Percentiles rank a stretch among this genome's conserved stretches.
Conservation (phyloP, 2,888 invertebrate genomes). For the Chydorus sphaericus region DNA sequence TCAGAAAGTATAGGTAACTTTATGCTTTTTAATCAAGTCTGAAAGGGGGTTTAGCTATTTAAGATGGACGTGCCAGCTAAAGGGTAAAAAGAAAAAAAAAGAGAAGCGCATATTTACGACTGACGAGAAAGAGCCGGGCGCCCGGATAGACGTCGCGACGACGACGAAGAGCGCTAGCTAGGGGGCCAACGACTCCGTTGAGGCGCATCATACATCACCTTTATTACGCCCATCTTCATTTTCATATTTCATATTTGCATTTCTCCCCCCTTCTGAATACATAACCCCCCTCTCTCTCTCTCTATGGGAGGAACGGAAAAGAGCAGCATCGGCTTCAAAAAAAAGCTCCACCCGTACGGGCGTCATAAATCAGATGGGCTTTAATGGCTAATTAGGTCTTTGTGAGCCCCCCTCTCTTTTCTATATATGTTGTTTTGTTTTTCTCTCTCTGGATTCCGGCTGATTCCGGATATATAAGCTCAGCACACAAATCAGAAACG, state of each 20-base stretch:
- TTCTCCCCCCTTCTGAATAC: constrained; percentile 32
- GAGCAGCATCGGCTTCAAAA: constrained; percentile 42
- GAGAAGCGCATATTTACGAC: too few species aligned
- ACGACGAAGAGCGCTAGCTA: background rate
- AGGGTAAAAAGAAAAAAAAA: too few species aligned
- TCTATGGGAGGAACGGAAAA: constrained; percentile 36
- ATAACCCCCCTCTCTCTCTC: constrained; percentile 58
- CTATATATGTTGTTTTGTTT: background rate
- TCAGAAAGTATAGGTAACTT: too few species aligned
- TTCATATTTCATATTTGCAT: constrained; percentile 23
- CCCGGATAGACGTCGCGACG: background rate
- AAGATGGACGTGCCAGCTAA: too few species aligned
- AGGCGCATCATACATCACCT: constrained; percentile 37
- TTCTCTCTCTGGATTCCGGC: too few species aligned
- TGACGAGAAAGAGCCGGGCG: background rate
- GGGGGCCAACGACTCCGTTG: constrained; percentile 36
- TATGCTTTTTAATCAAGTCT: too few species aligned
- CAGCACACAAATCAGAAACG: too few species aligned
- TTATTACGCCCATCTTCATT: constrained; percentile 31
- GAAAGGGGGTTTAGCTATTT: too few species aligned
- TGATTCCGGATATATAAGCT: too few species aligned
- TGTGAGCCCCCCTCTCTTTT: constrained; percentile 19
- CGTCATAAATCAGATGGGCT: constrained; percentile 42
- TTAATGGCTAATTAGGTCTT: constrained; percentile 47
- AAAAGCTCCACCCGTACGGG: constrained; percentile 28